Base-by-base conservation (phyloP, 1,140 invertebrate species). In the Hycleus cichorii region DNA sequence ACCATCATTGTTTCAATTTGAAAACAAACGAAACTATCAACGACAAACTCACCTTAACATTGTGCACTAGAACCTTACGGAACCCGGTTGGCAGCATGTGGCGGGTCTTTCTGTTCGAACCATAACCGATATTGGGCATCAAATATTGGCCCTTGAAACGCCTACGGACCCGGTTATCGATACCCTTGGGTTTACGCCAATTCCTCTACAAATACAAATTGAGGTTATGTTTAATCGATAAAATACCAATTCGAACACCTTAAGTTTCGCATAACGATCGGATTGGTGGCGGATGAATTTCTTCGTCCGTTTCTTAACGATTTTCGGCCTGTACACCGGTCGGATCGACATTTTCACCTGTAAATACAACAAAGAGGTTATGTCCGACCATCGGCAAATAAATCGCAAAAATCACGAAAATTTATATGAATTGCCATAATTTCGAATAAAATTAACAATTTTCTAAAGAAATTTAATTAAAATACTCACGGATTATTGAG, bases 41-140 rank as follows among this genome's bases (percentile, higher is more conserved):
- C 43, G 8, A 39, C 3, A 18, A 9, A 72, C 76, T 76, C 79
- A 93, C 91, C 76, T 85, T 89, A 25, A 91, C 79, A 76, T 94
- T 95, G 73, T 74, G 71, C 18, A 74, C 64, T 90, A 85, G 51
- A 88, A 78, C 94, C 78, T 98, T 98, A 53, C 89, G 86, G 83
- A 98, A 99, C 56, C 95, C 95, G 78, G 93, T 97, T 43, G 95
- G 96, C 42, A 98, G 84, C 86, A 98, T 92, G 75, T 98, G 94
- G 75, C 87, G 88, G 40, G 94, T 97, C 69, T 89, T 91, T 72
- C 92, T 90, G 73, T 89, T 91, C 63, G 93, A 93, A 70, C 97
- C 96, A 77, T 98, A 99, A 88, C 97, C 97, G 80, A 99, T 97
- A 72, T 90, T 96, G 44, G 97, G 97, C 97, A 99, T 99, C 77